Conservation (phyloP, 2,113 vertebrate species). For the Siniperca chuatsi region DNA sequence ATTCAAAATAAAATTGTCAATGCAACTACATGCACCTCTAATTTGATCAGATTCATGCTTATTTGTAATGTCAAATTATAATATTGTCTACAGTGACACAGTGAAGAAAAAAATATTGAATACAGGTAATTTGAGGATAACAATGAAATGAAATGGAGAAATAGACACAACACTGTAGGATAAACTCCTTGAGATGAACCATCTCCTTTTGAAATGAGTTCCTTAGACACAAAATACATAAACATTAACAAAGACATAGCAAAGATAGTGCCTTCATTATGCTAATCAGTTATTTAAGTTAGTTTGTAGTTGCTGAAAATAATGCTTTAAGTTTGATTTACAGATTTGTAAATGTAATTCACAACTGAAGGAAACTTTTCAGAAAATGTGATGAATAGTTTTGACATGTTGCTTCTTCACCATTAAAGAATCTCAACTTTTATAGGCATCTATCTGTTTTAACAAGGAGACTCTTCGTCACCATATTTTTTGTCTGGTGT, state of each 20-base stretch:
- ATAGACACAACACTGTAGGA: neutral
- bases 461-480: constrained; percentile 14
- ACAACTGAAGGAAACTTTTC: neutral
- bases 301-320: neutral
- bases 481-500: neutral
- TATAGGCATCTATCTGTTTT: constrained; percentile 9
- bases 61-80: neutral
- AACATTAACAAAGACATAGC: neutral
- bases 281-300: neutral
- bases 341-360: neutral
- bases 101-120: neutral
- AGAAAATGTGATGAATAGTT: neutral
- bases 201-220: neutral
- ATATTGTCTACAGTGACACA: neutral
- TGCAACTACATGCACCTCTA: neutral
- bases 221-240: neutral
- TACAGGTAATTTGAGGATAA: neutral
- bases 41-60: neutral
- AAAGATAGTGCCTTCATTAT: neutral
- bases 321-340: neutral
- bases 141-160: neutral
- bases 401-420: neutral
- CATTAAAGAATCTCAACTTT: constrained; percentile 13
- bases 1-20: neutral
- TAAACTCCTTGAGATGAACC: neutral